Conservation (phyloP, 1,140 invertebrate genomes). For the Asobara japonica region DNA sequence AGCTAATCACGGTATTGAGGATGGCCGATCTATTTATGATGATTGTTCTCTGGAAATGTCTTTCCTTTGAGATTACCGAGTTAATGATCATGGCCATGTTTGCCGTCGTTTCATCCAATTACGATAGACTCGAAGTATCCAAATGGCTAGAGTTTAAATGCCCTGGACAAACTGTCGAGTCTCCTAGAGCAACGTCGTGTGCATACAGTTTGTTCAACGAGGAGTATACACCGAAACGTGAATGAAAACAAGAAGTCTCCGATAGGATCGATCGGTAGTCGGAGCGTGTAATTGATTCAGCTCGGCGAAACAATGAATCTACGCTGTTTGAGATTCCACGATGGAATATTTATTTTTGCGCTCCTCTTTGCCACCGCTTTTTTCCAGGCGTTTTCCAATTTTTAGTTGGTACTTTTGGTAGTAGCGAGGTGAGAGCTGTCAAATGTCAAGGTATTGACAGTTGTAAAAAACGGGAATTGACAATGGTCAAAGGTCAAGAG, state of each 20-base stretch:
- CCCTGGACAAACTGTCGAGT: conserved; percentile 10
- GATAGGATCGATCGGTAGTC: conserved; percentile 56
- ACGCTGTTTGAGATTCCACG: no score
- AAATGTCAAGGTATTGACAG: no score
- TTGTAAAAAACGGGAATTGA: no score
- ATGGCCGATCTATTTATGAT: no score
- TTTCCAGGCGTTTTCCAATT: no score
- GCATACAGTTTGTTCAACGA: conserved; percentile 18
- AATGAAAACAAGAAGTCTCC: conserved; percentile 24
- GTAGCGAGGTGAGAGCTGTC: no score
- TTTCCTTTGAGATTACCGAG: neutral
- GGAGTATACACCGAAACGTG: conserved; percentile 22
- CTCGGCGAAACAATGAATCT: conserved; percentile 57
- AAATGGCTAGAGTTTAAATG: conserved; percentile 15
- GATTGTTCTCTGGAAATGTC: neutral
- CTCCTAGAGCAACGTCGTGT: neutral
- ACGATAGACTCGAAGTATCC: conserved; percentile 7
- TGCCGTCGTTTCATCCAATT: conserved; percentile 16
- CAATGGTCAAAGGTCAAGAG: no score
- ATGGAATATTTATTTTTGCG: no score
- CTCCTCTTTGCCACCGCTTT: no score
- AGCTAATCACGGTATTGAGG: no score
- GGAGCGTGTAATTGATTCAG: conserved; percentile 61
- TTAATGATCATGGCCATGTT: conserved; percentile 2
- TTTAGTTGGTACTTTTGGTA: no score